Conservation (phyloP, 2,797 vertebrate genomes). For the Phylloscopus collybita region DNA sequence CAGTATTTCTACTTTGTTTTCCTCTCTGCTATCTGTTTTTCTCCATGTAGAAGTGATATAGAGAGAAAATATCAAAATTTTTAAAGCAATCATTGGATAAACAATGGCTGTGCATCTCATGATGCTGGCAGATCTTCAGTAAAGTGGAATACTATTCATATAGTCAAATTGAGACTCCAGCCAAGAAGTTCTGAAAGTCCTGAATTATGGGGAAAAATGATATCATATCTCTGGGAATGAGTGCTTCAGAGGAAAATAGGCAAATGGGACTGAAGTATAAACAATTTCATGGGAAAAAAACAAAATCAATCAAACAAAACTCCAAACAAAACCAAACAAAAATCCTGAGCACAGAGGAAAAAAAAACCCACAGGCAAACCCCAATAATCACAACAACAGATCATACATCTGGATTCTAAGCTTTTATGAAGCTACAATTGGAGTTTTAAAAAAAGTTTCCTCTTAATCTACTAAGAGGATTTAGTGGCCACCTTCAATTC, state of each 20-base stretch:
- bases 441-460: neutral
- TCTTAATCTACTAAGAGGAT: neutral
- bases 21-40: neutral
- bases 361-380: neutral
- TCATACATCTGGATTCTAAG: neutral
- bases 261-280: neutral
- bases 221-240: neutral
- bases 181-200: neutral
- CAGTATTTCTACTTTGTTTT: neutral
- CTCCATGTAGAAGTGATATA: neutral
- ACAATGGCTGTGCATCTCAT: neutral
- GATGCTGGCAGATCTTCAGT: neutral
- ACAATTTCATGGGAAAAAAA: neutral
- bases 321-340: neutral
- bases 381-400: neutral
- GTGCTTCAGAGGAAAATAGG: neutral
- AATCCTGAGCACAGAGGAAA: neutral
- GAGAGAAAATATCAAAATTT: neutral
- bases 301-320: neutral
- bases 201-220: neutral
- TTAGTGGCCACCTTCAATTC: neutral
- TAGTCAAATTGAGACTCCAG: neutral
- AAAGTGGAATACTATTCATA: neutral
- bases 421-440: rapidly evolving
- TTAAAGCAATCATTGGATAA: neutral